Conservation (phyloP, 2,888 invertebrate genomes). For the Lumbricus terrestris region DNA sequence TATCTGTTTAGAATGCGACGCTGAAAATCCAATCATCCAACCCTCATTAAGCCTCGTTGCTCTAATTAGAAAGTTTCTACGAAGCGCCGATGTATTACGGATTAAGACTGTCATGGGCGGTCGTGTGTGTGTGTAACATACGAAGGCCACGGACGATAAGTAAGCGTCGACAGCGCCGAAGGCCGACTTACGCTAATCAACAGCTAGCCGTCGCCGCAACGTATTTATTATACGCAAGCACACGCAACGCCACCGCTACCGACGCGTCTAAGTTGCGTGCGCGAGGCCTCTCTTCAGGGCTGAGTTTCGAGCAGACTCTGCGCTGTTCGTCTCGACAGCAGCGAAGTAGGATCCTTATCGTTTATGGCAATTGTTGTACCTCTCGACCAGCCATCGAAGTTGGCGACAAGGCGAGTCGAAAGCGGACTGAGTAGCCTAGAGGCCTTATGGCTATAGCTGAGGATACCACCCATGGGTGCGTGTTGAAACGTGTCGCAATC, state of each 20-base stretch:
- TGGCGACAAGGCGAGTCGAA: not conserved
- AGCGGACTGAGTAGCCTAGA: not conserved
- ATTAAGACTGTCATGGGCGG: not conserved
- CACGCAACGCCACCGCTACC: too few species aligned
- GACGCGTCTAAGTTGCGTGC: not conserved
- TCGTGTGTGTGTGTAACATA: too few species aligned
- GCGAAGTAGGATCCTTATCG: not conserved
- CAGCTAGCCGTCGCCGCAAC: too few species aligned
- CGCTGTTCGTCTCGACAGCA: not conserved
- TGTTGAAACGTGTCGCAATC: not conserved
- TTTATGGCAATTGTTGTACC: not conserved
- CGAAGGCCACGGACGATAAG: too few species aligned
- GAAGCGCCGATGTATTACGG: not conserved
- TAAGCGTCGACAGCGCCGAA: too few species aligned
- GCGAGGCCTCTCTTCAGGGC: not conserved
- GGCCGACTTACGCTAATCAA: too few species aligned
- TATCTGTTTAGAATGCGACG: not conserved
- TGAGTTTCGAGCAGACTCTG: not conserved
- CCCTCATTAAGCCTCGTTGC: not conserved
- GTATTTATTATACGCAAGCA: too few species aligned
- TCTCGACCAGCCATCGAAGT: not conserved
- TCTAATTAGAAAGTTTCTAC: conserved; percentile 3
- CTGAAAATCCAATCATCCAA: not conserved
- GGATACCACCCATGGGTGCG: not conserved
- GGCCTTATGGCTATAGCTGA: not conserved